Evolutionary conservation across 2,113 vertebrate species (phyloP), one percentile per base, ranked within the genome.

Genomic region (Anarhynchus alexandrinus): DNA sequence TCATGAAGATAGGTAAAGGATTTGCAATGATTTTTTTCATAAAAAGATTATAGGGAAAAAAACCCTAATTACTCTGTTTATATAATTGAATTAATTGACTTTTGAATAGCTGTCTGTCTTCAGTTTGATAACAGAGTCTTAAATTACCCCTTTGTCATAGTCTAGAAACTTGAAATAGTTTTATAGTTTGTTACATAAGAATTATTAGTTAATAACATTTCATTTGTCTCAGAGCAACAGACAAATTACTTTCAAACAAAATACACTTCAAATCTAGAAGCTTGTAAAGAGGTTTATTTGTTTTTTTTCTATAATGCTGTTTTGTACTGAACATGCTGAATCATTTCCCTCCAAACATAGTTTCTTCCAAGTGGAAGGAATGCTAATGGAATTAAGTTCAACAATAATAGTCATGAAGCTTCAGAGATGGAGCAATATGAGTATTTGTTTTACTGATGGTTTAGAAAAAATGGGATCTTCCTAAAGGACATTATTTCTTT

Each of bases 1-100:
- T 93, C 99, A 99, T 13, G 99, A 99, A 95, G 99, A 99, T 98
- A 99, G 99, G 99, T 99, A 96, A 98, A 65, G 54, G 15, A 13
- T 40, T 79, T 58, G 69, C 66, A 52, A 4, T 70, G 13, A 5
- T 36, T 51, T 49, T 65, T 45, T 64, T 3, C 6, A 30, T 30
- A 30, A 10, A 67, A 59, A 79, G 45, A 65, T 52, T 26, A 61
- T 21, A 54, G 16, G 20, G 7, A 57, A 61, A 74, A 54, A 36
- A 51, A n/a, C 20, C 22, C 12, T 45, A 16, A 58, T 61, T 59
- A 22, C 47, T 32, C 8, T 58, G 9, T 70, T 79, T 45, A 27
- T 47, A 4, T 55, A 70, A 59, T 66, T 29, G 29, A 85, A 51
- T 88, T 65, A 61, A 57, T 55, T 87, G 22, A 20, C 25, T 54